Evolutionary conservation across 2,888 invertebrate genomes (phyloP), one percentile per base, ranked within the genome.

Genomic region (Patella ulyssiponensis): DNA sequence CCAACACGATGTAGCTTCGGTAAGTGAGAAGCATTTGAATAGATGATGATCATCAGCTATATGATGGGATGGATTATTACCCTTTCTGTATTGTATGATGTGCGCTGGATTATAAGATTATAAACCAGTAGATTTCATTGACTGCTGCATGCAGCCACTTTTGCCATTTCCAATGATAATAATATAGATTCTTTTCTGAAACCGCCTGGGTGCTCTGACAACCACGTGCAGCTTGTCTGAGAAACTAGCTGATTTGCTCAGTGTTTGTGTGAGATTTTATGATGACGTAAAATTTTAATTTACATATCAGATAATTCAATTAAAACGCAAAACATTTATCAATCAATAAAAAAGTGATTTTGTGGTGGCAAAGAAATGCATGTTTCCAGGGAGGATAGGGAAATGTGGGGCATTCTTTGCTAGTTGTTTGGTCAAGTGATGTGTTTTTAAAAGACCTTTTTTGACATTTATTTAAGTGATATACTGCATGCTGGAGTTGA

Each of bases 1-100:
- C 71, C 84, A 86, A 73, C 81, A 82, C 73, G 85, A 86, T 75
- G 81, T 82, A 75, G 83, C 82, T 76, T 84, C 82, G 85, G 87
- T 87, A 87, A 87, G 86, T 85, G 77, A 79, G 77, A 81, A 72
- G 76, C 71, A 73, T 80, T 76, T 79, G 75, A 79, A 78, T 78
- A 81, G 81, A 77, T 82, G 81, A 82, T 81, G 78, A 74, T 54
- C 44, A 71, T 54, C 69, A 53, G 53, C 51, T 54, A 33, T 33
- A 44, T n/a, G 58, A 52, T 52, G 69, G 33, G 73, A 52, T 58
- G 64, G 27, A 53, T 44, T 20, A 53, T 70, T 52, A 56, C 64
- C 76, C 44, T 51, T 69, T 58, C 53, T 54, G 72, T n/a, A 73
- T 69, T 33, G 64, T 74, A 75, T 73, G 73, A 76, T 76, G 76